Evolutionary conservation across 2,797 vertebrate species (phyloP), one percentile per base, ranked within the genome.

Genomic region (Oryzias sinensis): DNA sequence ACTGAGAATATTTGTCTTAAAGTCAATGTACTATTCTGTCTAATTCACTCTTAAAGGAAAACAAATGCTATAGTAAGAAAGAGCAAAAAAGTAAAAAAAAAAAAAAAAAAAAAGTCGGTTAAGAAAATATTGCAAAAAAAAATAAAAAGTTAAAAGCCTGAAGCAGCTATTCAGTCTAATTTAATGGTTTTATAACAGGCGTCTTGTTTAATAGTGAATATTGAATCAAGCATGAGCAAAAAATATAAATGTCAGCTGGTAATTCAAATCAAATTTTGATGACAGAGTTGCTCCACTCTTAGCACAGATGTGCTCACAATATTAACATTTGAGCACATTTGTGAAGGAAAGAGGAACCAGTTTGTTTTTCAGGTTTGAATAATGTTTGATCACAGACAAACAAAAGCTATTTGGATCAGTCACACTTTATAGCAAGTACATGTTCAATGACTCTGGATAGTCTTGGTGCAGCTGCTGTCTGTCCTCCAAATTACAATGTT

Each of bases 171-270:
- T 83, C 86, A 86, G 62, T 53, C 59, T 72, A 61, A 68, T 88
- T 89, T 85, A 76, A 86, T 61, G 82, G 65, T 88, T 90, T 89
- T 86, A 70, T 74, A 89, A 90, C 85, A 85, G 83, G 64, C 56
- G 83, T 73, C 89, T 85, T 69, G 65, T 89, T 92, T 84, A 84
- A 87, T 61, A 70, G 91, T 90, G 82, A 90, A 91, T 89, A 90
- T 92, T 89, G 87, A 91, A 93, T 91, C 80, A 87, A 77, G 86
- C 82, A 57, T 49, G 79, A 90, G 90, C 82, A 73, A 73, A 76
- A 54, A 58, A 79, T 81, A 33, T 2, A 87, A 91, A 87, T 93
- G 92, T 90, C 82, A 83, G 83, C 41, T 79, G 89, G 84, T 93
- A 89, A 93, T 90, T 88, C 85, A 92, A 92, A 78, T 82, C 84